A percentile compares a stretch with the other conserved stretches of the same genome.
These are phyloP conservation scores for Brachionus manjavacas DNA, from an alignment of 1,140 invertebrate species.

Conservation along the genomic window DNA sequence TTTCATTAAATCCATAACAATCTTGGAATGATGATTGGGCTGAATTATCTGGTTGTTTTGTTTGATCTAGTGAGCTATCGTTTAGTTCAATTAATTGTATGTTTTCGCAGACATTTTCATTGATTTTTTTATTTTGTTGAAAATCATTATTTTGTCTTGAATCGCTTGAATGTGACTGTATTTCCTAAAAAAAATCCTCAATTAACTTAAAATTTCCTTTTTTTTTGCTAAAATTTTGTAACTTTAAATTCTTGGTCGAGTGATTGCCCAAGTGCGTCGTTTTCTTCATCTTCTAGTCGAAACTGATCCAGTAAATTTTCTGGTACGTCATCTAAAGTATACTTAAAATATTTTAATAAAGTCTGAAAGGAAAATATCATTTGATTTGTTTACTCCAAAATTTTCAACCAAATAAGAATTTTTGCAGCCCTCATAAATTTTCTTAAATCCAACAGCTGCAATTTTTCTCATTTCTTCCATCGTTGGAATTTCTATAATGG, in stretches of 20 bases:
- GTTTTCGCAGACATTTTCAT: not conserved
- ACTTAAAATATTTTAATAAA: not conserved
- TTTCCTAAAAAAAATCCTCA: not conserved
- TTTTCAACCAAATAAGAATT: not conserved
- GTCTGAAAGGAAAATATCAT: too few relatives aligned
- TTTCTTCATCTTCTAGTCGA: not conserved
- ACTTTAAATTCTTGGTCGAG: not conserved
- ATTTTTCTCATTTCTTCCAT: not conserved
- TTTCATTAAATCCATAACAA: not conserved
- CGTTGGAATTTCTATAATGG: not conserved
- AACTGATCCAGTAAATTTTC: not conserved
- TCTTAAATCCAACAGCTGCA: not conserved
- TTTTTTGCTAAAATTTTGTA: too few relatives aligned
- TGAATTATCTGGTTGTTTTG: not conserved
- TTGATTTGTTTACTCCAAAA: not conserved
- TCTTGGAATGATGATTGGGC: not conserved
- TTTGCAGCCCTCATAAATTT: not conserved
- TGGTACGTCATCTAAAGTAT: not conserved
- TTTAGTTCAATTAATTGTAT: not conserved
- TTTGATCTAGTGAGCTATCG: not conserved
- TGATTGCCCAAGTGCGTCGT: not conserved
- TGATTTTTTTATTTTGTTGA: not conserved
- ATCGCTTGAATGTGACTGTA: not conserved
- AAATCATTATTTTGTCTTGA: not conserved
- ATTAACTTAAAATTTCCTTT: too few relatives aligned